Base-by-base conservation (phyloP, 1,140 invertebrate genomes). In the Drosophila bifasciata region DNA sequence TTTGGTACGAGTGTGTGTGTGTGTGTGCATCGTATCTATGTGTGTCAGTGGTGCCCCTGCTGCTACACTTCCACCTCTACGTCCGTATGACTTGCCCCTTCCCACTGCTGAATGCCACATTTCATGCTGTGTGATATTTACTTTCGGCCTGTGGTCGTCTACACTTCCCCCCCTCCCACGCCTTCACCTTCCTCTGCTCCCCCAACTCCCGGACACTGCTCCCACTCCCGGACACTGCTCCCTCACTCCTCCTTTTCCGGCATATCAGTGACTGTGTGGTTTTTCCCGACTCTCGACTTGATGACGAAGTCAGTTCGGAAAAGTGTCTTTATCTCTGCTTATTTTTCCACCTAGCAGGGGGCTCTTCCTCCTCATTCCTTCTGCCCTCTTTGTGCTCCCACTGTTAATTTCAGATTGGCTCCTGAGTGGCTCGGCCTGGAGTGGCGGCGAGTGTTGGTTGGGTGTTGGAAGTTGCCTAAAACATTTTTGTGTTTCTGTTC, bases 401-500 rank as follows among this genome's bases (percentile, higher is more conserved):
- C 28, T 40, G 23, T 53, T 70, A 62, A 36, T 69, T 36, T 69
- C 52, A 69, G 48, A 70, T 70, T 76, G 61, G 17, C 53, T 13
- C 5, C 11, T 25, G 45, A 72, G 78, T 68, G 61, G 39, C 66
- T 53, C 3, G 2, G 32, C 11, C 8, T 3, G 28, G 28, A 9
- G 28, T 9, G 28, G 28, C 28, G 28, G 28, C 28, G 1, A 2
- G 28, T 9, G 28, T 3, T n/a, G n/a, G n/a, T 5, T 11, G 32
- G 11, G 67, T 36, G 55, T 28, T 45, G 57, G 15, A 77, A 81
- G 79, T 74, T 78, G 69, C 59, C 75, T 66, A 83, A 83, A 81
- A 78, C 73, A 81, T 74, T 83, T 70, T 59, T 45, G 66, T 70
- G 67, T 51, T 70, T 67, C 59, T 71, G 48, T 48, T 52, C 17